Evolutionary conservation across 2,888 invertebrate genomes (phyloP).

Genomic region (Anthoptus insignis): DNA sequence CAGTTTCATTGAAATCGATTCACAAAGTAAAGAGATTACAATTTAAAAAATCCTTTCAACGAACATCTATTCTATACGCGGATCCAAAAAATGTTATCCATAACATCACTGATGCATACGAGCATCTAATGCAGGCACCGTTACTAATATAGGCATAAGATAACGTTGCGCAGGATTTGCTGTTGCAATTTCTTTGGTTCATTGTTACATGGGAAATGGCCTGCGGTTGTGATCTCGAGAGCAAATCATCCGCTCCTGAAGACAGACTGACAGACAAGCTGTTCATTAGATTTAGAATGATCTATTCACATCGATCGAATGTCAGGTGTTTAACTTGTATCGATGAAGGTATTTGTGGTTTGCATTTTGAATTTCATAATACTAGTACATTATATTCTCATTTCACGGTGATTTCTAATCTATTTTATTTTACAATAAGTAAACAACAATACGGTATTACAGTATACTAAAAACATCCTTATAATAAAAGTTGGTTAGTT

Average conservation of each 20-base stretch:
- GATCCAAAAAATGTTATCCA: too few species aligned
- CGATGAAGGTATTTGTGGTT: constrained; percentile 1
- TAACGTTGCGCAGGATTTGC: constrained; percentile 46
- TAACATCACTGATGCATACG: too few species aligned
- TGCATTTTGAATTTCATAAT: background rate
- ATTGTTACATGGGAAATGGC: constrained; percentile 45
- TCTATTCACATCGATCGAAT: constrained; percentile 11
- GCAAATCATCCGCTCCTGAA: constrained; percentile 32
- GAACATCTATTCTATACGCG: too few species aligned
- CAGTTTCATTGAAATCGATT: too few species aligned
- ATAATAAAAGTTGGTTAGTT: too few species aligned
- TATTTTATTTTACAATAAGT: too few species aligned
- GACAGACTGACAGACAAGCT: constrained; percentile 28
- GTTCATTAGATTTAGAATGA: constrained; percentile 13
- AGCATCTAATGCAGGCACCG: constrained; percentile 47
- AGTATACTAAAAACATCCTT: too few species aligned
- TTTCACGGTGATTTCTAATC: too few species aligned
- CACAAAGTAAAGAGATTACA: too few species aligned
- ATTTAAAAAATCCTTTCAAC: too few species aligned
- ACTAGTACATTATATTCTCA: background rate
- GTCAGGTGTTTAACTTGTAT: background rate
- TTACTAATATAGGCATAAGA: constrained; percentile 52
- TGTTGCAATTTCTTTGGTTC: constrained; percentile 49
- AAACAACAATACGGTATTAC: too few species aligned
- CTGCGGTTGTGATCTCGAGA: constrained; percentile 37